A percentile compares a stretch with the other conserved stretches of the same genome.
phyloP scores from a whole-genome alignment of 1,140 invertebrate species.

The Pseudomyrmex sp. region DNA sequence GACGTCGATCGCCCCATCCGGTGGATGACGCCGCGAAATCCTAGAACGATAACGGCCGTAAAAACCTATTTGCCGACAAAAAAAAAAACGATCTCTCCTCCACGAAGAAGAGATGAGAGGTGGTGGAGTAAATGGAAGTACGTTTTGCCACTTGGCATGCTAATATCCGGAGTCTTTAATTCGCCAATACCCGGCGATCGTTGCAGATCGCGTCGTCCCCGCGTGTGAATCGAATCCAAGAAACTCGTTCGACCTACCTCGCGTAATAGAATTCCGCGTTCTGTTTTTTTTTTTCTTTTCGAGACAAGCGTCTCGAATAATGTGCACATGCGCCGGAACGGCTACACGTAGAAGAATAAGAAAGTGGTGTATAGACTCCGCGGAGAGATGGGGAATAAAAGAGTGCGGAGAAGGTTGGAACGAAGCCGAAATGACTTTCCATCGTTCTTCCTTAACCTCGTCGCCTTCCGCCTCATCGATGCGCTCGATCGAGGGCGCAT shows the following conservation, averaged over 20 bases:
- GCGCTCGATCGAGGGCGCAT: constrained; percentile 57
- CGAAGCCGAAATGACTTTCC: constrained; percentile 65
- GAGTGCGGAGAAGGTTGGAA: neutral
- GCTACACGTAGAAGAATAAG: constrained; percentile 60
- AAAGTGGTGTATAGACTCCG: constrained; percentile 32
- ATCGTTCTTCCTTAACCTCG: constrained; percentile 63
- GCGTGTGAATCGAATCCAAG: constrained; percentile 63
- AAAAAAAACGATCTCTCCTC: neutral
- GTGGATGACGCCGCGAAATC: constrained; percentile 31
- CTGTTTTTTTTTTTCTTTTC: constrained; percentile 48
- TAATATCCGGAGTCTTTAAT: constrained; percentile 70
- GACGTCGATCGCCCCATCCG: constrained; percentile 18
- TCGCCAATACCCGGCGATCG: constrained; percentile 36
- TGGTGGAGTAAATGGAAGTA: constrained; percentile 16
- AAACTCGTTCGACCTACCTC: constrained; percentile 52
- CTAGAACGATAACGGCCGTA: constrained; percentile 26
- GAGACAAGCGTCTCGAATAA: constrained; percentile 54
- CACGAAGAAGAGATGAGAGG: neutral
- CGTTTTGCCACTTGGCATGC: constrained; percentile 61
- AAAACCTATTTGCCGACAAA: constrained; percentile 46
- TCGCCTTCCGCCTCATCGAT: constrained; percentile 58
- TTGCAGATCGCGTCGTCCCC: constrained; percentile 43
- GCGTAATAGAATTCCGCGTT: constrained; percentile 61
- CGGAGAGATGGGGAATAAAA: neutral
- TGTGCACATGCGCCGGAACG: constrained; percentile 45